Conservation (phyloP, 2,113 vertebrate species). For the Piliocolobus tephrosceles region DNA sequence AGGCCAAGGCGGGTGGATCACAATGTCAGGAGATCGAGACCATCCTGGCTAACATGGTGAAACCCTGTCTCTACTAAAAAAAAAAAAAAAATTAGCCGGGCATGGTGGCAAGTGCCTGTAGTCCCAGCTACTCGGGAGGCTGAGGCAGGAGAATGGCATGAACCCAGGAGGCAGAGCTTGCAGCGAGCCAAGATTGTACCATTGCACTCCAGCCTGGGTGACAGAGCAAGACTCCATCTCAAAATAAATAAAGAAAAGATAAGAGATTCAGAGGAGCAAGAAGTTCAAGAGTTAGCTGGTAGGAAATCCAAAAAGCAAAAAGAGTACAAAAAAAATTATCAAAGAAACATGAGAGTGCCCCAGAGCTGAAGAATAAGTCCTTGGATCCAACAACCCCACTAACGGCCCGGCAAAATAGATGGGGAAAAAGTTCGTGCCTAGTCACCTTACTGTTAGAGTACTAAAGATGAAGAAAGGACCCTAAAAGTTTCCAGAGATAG, state of each 20-base stretch:
- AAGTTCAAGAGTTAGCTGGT: background rate
- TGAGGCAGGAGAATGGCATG: too few species aligned
- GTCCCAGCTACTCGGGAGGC: too few species aligned
- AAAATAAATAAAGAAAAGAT: background rate
- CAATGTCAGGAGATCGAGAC: too few species aligned
- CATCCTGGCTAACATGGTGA: too few species aligned
- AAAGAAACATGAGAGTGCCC: background rate
- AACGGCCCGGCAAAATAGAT: background rate
- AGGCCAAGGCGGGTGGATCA: too few species aligned
- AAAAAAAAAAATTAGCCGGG: too few species aligned
- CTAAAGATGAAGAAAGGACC: background rate
- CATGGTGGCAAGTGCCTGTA: too few species aligned
- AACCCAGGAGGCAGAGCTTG: too few species aligned
- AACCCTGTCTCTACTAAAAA: too few species aligned
- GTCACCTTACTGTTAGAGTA: background rate
- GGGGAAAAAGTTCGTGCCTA: background rate
- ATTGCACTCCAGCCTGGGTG: too few species aligned
- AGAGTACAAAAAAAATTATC: background rate
- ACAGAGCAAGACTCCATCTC: too few species aligned
- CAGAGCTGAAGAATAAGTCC: background rate
- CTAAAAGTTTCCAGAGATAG: background rate
- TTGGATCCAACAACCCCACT: background rate
- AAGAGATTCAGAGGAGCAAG: background rate
- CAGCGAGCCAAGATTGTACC: too few species aligned
- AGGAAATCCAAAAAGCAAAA: background rate